Conservation (phyloP, 2,797 vertebrate species). For the Microcaecilia unicolor region DNA sequence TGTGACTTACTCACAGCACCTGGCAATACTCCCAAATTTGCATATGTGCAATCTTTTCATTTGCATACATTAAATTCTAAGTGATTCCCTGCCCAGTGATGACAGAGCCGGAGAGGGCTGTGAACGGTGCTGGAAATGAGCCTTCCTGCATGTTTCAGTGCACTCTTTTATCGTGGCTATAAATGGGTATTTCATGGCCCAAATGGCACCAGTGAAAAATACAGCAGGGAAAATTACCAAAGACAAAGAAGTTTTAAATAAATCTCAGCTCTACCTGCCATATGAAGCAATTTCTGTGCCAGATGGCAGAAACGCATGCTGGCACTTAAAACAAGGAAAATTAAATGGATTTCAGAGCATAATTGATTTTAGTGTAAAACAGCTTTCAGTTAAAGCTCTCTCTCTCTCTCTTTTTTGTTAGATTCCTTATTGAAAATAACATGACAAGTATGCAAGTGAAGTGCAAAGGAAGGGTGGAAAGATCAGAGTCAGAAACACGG, state of each 20-base stretch:
- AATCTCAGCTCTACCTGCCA: constrained; percentile 49
- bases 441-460: too few species aligned
- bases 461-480: not conserved
- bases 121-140: too few species aligned
- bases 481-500: too few species aligned
- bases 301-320: constrained; percentile 59
- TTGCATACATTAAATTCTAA: too few species aligned
- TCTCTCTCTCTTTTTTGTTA: constrained; percentile 10
- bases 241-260: constrained; percentile 61
- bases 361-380: constrained; percentile 42
- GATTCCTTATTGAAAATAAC: constrained; percentile 23
- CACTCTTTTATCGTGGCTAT: constrained; percentile 43
- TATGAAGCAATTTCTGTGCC: constrained; percentile 47
- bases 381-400: constrained; percentile 26
- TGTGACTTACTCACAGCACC: too few species aligned
- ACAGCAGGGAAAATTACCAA: constrained; percentile 46
- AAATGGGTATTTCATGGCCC: constrained; percentile 56
- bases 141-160: too few species aligned
- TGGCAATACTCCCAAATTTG: too few species aligned
- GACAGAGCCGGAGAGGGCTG: too few species aligned
- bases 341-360: constrained; percentile 46
- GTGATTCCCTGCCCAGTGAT: too few species aligned
- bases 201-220: constrained; percentile 49
- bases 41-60: too few species aligned
- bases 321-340: constrained; percentile 54